These are phyloP conservation scores for Parazoanthus atlanticus DNA, from an alignment of 92 coral and sea anemone species.

Conservation along the genomic window DNA sequence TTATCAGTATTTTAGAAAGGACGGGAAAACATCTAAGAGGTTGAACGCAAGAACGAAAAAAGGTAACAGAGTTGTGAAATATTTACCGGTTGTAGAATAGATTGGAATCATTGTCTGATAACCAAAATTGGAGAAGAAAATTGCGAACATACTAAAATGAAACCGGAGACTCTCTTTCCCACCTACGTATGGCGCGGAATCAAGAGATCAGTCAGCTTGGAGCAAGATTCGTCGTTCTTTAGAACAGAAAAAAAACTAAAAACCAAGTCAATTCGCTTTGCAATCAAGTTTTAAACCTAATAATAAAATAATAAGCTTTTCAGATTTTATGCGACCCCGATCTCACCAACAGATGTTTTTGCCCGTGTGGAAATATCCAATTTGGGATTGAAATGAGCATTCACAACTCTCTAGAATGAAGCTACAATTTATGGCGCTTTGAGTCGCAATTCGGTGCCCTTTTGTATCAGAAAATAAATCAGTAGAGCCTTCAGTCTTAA, in stretches of 20 bases:
- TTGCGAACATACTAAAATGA: conserved; percentile 26
- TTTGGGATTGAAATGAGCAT: conserved; percentile 36
- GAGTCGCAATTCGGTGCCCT: neutral
- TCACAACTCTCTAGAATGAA: neutral
- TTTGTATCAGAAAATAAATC: conserved; percentile 12
- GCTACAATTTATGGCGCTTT: neutral
- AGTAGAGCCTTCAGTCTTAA: conserved; percentile 12
- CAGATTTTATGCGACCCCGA: neutral
- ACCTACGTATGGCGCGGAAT: conserved; percentile 28
- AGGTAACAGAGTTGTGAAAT: conserved; percentile 8
- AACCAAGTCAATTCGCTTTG: neutral
- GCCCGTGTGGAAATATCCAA: conserved; percentile 18
- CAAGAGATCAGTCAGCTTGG: conserved; percentile 4
- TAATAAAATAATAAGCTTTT: neutral
- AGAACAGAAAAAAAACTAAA: neutral
- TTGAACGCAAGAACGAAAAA: conserved; percentile 21
- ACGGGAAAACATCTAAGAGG: conserved; percentile 8
- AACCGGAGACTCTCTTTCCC: conserved; percentile 28
- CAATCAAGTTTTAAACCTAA: conserved; percentile 8
- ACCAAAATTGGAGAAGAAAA: conserved; percentile 28
- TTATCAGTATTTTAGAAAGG: conserved; percentile 43
- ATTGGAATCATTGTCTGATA: conserved; percentile 24
- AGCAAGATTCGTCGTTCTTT: neutral
- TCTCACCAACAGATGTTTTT: conserved; percentile 48
- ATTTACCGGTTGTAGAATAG: conserved; percentile 36